Percentiles rank a stretch among this genome's conserved stretches.
These are phyloP conservation scores for Rattus rattus DNA, from an alignment of 2,113 vertebrate species.

Conservation along the genomic window DNA sequence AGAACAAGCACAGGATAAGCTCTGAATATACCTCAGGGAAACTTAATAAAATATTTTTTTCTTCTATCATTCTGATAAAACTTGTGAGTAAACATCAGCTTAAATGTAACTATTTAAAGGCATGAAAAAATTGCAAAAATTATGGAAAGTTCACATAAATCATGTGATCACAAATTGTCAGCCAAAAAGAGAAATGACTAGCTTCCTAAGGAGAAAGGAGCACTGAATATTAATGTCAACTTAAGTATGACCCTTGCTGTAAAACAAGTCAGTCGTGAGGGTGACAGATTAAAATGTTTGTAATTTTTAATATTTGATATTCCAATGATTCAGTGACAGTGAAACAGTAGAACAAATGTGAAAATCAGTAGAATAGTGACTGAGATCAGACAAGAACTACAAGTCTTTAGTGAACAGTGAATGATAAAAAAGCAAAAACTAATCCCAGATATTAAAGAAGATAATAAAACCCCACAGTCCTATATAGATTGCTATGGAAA, in stretches of 20 bases:
- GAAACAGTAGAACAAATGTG: not conserved
- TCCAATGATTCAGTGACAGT: not conserved
- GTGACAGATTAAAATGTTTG: not conserved
- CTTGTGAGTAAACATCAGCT: slow-evolving; percentile 58
- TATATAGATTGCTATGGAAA: not conserved
- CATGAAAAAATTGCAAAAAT: not conserved
- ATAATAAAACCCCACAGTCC: not conserved
- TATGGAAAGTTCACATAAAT: not conserved
- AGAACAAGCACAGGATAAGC: not conserved
- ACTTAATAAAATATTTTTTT: not conserved
- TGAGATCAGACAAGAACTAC: not conserved
- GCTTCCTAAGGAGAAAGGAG: not conserved
- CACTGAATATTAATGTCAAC: not conserved
- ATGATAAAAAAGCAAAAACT: not conserved
- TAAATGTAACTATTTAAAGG: slow-evolving; percentile 54
- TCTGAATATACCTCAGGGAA: slow-evolving; percentile 30
- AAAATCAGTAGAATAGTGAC: not conserved
- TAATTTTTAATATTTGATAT: not conserved
- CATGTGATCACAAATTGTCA: not conserved
- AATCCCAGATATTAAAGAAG: not conserved
- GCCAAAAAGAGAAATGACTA: slow-evolving; percentile 41
- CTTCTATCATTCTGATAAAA: slow-evolving; percentile 1
- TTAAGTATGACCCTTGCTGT: not conserved
- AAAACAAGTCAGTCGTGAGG: not conserved
- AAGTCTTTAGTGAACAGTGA: not conserved